Evolutionary conservation across 2,113 vertebrate genomes (phyloP).

Genomic region (Panthera leo): DNA sequence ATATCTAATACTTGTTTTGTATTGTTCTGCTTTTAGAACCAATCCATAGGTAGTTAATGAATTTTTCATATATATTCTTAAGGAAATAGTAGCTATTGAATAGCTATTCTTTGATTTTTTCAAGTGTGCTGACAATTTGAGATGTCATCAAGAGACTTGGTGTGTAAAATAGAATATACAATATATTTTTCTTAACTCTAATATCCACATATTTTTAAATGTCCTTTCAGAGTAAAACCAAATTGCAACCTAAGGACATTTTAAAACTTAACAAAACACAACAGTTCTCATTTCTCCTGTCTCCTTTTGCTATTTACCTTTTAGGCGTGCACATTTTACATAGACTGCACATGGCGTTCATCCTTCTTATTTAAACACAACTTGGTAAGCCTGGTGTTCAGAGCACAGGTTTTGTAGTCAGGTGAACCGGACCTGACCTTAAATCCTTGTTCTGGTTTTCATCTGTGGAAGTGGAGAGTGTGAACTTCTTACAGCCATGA

Average conservation of each 20-base stretch:
- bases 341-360: not conserved
- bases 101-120: not conserved
- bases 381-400: not conserved
- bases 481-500: not conserved
- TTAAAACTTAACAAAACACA: not conserved
- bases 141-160: not conserved
- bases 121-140: not conserved
- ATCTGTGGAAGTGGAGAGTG: not conserved
- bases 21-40: constrained; percentile 21
- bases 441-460: not conserved
- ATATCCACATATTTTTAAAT: not conserved
- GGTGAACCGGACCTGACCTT: not conserved
- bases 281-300: not conserved
- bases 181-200: not conserved
- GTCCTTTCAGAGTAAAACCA: not conserved
- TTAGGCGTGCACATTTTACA: not conserved
- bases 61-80: constrained; percentile 30
- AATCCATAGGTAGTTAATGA: not conserved
- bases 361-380: not conserved
- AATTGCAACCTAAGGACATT: not conserved
- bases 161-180: not conserved
- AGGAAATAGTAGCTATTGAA: not conserved
- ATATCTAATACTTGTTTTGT: not conserved
- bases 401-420: not conserved
- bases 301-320: not conserved